Evolutionary conservation across 2,888 invertebrate genomes (phyloP), one percentile per base, ranked within the genome.

Genomic region (Pachycephus smyrnensis): DNA sequence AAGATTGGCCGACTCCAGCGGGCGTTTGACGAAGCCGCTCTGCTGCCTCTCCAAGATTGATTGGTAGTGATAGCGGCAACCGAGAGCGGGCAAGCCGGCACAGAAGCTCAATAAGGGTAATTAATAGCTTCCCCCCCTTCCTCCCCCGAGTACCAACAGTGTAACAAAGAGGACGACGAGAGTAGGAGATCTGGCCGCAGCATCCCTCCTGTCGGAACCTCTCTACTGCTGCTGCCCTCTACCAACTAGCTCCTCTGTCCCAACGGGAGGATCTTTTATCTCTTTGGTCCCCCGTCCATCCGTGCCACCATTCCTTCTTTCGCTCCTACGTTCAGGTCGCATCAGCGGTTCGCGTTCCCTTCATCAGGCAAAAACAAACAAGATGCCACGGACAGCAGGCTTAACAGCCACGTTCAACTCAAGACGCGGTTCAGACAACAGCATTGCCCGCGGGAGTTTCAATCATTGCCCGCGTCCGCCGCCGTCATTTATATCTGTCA

Each of bases 81-180:
- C 86, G 89, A 84, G 76, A 79, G 82, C 83, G 83, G 79, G 82
- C 84, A 82, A 86, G 84, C 87, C 86, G 87, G 85, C 86, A 88
- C 89, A 85, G 89, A 88, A 90, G 89, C 89, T 89, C 89, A 89
- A 90, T 90, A 89, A 88, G 87, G 88, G 88, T 89, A 90, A 90
- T 90, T 90, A 90, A 89, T 90, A 89, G 89, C 85, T 82, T 80
- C 83, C 80, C 68, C 69, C 69, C 73, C 76, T 68, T 4, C 33
- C 33, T n/a, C 1, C 9, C 23, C 9, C 23, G 23, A 9, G n/a
- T 55, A 55, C 55, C 55, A 55, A 55, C 23, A 55, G 55, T 23
- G 55, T 9, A 55, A 55, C 55, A 55, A 55, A 55, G 55, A 68
- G 76, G 31, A n/a, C 12, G 40, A 77, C 12, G 12, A 15, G 73